Conservation (phyloP, 2,888 invertebrate species). For the Limenitis camilla region DNA sequence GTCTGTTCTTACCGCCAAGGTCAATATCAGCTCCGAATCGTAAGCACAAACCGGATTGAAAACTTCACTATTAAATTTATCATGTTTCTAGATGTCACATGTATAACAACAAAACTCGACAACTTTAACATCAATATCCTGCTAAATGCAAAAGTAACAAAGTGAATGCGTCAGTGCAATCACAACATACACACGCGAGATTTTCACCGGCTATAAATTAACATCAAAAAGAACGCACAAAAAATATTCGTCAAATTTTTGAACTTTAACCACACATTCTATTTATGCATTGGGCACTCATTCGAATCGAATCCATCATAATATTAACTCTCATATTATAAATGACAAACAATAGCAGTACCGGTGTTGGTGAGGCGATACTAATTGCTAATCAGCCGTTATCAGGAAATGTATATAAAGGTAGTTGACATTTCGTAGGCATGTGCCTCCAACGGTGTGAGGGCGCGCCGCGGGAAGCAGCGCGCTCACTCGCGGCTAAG, state of each 20-base stretch:
- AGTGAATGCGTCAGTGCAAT: constrained; percentile 37
- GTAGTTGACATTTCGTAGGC: constrained; percentile 63
- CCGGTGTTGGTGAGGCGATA: constrained; percentile 50
- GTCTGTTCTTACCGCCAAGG: constrained; percentile 58
- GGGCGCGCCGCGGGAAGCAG: constrained; percentile 66
- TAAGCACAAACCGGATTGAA: constrained; percentile 62
- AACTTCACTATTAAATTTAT: constrained; percentile 54
- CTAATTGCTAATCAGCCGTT: constrained; percentile 56
- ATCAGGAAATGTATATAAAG: constrained; percentile 52
- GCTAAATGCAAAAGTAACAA: constrained; percentile 42
- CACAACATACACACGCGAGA: constrained; percentile 43
- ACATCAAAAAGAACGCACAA: constrained; percentile 40
- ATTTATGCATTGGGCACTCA: constrained; percentile 32
- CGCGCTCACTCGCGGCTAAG: constrained; percentile 70
- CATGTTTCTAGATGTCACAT: constrained; percentile 46
- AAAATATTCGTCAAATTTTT: constrained; percentile 42
- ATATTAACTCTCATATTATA: constrained; percentile 3
- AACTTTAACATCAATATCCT: constrained; percentile 44
- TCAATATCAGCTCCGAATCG: constrained; percentile 47
- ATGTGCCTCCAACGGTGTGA: constrained; percentile 54
- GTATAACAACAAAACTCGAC: constrained; percentile 32
- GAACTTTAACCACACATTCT: constrained; percentile 65
- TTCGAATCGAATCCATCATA: constrained; percentile 7
- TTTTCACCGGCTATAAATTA: constrained; percentile 36
- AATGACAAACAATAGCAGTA: constrained; percentile 10